Base-by-base conservation (phyloP, 2,113 vertebrate species). In the Megalops atlanticus region DNA sequence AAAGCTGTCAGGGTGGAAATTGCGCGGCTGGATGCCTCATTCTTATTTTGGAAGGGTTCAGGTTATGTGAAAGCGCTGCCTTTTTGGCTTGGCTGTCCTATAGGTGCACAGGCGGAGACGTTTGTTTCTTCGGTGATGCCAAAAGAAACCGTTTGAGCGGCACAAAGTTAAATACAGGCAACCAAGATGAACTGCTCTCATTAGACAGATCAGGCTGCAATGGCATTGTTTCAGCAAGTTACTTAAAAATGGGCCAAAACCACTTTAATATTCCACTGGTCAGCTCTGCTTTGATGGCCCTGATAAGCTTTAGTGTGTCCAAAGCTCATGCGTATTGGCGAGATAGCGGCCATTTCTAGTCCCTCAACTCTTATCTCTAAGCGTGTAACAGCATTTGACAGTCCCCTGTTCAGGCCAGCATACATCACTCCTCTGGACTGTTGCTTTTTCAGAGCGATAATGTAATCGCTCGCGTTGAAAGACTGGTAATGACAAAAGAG, bases 121-220 rank as follows among this genome's bases (percentile, higher is more conserved):
- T 82, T 72, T 47, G 64, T 33, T 12, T 38, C 41, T 35, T 47
- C n/a, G 14, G 54, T 45, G 75, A 76, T 76, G 72, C 73, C 77
- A 82, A 82, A 80, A 76, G 64, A 84, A 79, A 49, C 76, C n/a
- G 3, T 72, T 27, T 45, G 76, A 78, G 69, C 77, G 69, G 70
- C 58, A 72, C 39, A 21, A 24, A n/a, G 1, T 0, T 24, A 39
- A 73, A 73, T 73, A 39, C 0, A 6, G 38, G 33, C 36, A 24
- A 6, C 71, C 4, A 15, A 31, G 71, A 39, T 71, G 15, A 71
- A 15, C 38, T 73, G 15, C 24, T 38, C 71, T 40, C 71, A 10
- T 40, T 73, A 21, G n/a, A 8, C n/a, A 2, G 58, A 64, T 8
- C 35, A 21, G 36, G 38, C 69, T 71, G 33, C 15, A 35, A 70